Base-by-base conservation (phyloP, 2,888 invertebrate genomes). In the Euplexia lucipara region DNA sequence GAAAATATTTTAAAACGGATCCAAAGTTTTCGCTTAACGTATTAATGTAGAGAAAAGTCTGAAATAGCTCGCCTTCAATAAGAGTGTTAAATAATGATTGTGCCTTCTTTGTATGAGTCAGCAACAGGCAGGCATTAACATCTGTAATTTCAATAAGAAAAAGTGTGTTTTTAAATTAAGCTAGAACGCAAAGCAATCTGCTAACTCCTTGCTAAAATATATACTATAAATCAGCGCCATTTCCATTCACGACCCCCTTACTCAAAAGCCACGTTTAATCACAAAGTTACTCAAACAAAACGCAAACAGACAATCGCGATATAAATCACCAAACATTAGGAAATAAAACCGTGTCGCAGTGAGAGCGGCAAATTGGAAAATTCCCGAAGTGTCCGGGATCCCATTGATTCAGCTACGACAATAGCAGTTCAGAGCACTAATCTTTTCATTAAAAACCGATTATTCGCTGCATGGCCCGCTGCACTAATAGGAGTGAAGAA, bases 371-470 rank as follows among this genome's bases (percentile, higher is more conserved):
- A 93, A 94, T 94, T 92, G 92, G 90, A 91, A 93, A 93, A 93
- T 93, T 92, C 91, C 88, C 88, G 83, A 90, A 93, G 90, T 92
- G 91, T 88, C 91, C 89, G 83, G 85, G 83, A 78, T 83, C 86
- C 87, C 89, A 91, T 93, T 90, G 93, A 92, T 93, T 90, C 85
- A 75, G 62, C 75, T 78, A 81, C 88, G 88, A 91, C 91, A 89
- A 90, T 89, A 82, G 88, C 83, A 85, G 83, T 85, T 82, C 86
- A 86, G 90, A 87, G 92, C 90, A 90, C 92, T 95, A 94, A 95
- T 94, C 94, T 94, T 94, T 94, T 95, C 94, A 95, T 95, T 95
- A 94, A 94, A 94, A 94, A 94, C 91, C 94, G 95, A 95, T 95
- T 95, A 95, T 92, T 90, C 94, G 89, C 89, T 91, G 93, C 93